Evolutionary conservation across 2,888 invertebrate species (phyloP).

Genomic region (Drosophila lutescens): DNA sequence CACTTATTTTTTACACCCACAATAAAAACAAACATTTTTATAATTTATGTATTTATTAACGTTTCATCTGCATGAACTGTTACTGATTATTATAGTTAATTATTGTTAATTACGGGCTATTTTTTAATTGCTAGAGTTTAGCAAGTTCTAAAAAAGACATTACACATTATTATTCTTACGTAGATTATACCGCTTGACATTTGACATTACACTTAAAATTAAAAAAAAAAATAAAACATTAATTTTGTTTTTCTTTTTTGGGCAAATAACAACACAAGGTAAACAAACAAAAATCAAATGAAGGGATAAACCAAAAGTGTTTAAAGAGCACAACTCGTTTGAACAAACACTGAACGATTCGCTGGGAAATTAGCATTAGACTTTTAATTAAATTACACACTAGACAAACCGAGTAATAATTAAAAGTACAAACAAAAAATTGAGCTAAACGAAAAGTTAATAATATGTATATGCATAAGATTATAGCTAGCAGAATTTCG

Average conservation of each 20-base stretch:
- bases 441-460: constrained; percentile 41
- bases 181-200: constrained; percentile 34
- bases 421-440: constrained; percentile 38
- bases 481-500: constrained; percentile 25
- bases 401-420: constrained; percentile 51
- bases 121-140: constrained; percentile 55
- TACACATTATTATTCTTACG: constrained; percentile 41
- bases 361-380: constrained; percentile 43
- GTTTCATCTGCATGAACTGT: constrained; percentile 28
- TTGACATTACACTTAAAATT: constrained; percentile 22
- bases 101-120: constrained; percentile 63
- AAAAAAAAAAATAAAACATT: constrained; percentile 7
- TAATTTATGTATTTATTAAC: constrained; percentile 37
- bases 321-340: constrained; percentile 70
- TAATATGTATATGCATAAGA: constrained; percentile 6
- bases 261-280: constrained; percentile 17
- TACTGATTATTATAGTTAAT: constrained; percentile 51
- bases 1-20: background rate
- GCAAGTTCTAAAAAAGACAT: constrained; percentile 43
- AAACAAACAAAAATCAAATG: constrained; percentile 8
- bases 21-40: constrained; percentile 3
- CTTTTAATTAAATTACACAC: constrained; percentile 43
- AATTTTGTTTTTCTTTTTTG: constrained; percentile 7
- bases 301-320: constrained; percentile 55
- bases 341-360: constrained; percentile 46